Evolutionary conservation across 2,888 invertebrate species (phyloP).

Genomic region (Nemurella pictetii): DNA sequence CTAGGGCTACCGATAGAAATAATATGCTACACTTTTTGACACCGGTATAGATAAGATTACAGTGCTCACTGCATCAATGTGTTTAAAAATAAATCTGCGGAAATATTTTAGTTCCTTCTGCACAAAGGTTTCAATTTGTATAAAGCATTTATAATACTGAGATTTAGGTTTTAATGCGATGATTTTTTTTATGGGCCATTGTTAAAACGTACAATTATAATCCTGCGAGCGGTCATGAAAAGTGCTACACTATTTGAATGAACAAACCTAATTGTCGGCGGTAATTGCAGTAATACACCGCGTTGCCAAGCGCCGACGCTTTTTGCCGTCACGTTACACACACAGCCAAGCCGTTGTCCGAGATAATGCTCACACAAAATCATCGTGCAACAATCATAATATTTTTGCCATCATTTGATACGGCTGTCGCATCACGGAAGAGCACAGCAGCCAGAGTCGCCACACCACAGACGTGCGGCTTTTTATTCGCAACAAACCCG

Average conservation of each 20-base stretch:
- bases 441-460: no score
- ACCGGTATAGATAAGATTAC: background rate
- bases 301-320: background rate
- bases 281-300: background rate
- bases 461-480: background rate
- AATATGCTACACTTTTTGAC: background rate
- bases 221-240: background rate
- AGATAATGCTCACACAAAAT: background rate
- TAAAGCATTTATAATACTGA: background rate
- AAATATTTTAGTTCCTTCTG: background rate
- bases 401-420: slow-evolving; percentile 12
- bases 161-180: background rate
- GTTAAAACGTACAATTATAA: background rate
- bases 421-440: background rate
- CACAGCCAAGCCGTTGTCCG: background rate
- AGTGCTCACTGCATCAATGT: background rate
- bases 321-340: background rate
- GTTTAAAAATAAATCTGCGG: no score
- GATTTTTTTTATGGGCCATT: background rate
- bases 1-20: background rate
- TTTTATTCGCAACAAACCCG: background rate
- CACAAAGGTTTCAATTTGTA: background rate
- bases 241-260: background rate
- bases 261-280: background rate
- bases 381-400: background rate